phyloP scores from a whole-genome alignment of 2,888 invertebrate genomes.

The Megaustenia siamemsis region DNA sequence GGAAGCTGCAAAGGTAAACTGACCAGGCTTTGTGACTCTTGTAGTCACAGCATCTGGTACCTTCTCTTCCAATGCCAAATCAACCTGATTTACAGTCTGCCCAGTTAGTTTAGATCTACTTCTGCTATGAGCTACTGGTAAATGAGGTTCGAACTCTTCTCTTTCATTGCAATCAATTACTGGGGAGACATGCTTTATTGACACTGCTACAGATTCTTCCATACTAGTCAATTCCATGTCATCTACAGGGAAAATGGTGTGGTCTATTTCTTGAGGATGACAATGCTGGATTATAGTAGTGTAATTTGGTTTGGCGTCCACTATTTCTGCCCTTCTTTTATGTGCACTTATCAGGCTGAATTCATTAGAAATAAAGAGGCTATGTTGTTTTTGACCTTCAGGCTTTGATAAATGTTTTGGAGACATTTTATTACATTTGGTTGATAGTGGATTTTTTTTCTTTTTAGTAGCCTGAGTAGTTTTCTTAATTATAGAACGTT shows the following conservation, averaged over 20 bases:
- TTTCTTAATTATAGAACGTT: neutral
- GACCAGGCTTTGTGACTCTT: conserved; percentile 66
- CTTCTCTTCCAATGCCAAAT: conserved; percentile 22
- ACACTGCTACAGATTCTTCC: neutral
- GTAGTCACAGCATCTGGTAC: conserved; percentile 61
- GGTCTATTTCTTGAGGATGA: neutral
- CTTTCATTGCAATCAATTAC: neutral
- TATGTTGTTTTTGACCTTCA: neutral
- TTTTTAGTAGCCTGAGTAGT: neutral
- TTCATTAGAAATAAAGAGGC: conserved; percentile 43
- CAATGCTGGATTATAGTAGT: neutral
- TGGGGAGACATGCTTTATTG: neutral
- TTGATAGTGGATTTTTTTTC: neutral
- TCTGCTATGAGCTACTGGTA: neutral
- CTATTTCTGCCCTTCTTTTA: neutral
- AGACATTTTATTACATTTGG: neutral
- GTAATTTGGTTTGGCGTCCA: neutral
- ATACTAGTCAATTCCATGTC: conserved; percentile 44
- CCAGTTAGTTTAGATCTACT: neutral
- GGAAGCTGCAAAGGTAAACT: conserved; percentile 68
- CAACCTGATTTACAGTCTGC: neutral
- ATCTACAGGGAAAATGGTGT: conserved; percentile 23
- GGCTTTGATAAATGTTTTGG: neutral
- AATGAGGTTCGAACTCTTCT: neutral
- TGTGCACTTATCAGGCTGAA: conserved; percentile 42